These are phyloP conservation scores for Stegophylla sp. DNA, from an alignment of 2,888 invertebrate genomes.

Conservation along the genomic window DNA sequence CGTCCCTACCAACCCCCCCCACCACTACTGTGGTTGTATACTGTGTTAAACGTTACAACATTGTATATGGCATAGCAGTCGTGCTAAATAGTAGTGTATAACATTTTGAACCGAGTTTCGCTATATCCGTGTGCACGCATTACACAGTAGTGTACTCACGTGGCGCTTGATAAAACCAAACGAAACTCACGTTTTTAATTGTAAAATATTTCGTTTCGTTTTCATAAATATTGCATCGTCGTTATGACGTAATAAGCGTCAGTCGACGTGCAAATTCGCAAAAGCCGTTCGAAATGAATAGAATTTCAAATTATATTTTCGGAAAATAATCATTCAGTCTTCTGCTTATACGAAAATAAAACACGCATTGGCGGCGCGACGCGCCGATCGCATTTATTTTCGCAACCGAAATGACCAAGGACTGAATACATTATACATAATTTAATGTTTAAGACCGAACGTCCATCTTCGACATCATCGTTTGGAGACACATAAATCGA, in stretches of 20 bases:
- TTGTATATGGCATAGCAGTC: no score
- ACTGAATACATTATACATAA: slow-evolving; percentile 57
- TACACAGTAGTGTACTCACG: no score
- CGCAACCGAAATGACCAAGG: slow-evolving; percentile 57
- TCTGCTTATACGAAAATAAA: slow-evolving; percentile 2
- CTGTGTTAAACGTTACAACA: no score
- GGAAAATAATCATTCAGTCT: slow-evolving; percentile 37
- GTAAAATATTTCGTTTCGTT: no score
- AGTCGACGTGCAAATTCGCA: background rate
- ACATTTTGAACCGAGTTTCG: no score
- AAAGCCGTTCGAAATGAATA: slow-evolving; percentile 8
- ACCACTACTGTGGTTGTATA: no score
- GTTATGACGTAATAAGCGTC: background rate
- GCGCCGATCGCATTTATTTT: slow-evolving; percentile 41
- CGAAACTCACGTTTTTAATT: no score
- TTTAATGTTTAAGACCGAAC: slow-evolving; percentile 35
- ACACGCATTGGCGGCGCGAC: background rate
- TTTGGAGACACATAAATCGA: slow-evolving; percentile 37
- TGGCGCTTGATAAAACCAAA: no score
- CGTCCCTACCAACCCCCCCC: no score
- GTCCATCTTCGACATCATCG: slow-evolving; percentile 49
- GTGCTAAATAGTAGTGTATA: no score
- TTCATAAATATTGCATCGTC: background rate
- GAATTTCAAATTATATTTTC: slow-evolving; percentile 43
- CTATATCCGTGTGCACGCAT: no score